phyloP scores from a whole-genome alignment of 2,888 invertebrate species.

The Thumatha senex region DNA sequence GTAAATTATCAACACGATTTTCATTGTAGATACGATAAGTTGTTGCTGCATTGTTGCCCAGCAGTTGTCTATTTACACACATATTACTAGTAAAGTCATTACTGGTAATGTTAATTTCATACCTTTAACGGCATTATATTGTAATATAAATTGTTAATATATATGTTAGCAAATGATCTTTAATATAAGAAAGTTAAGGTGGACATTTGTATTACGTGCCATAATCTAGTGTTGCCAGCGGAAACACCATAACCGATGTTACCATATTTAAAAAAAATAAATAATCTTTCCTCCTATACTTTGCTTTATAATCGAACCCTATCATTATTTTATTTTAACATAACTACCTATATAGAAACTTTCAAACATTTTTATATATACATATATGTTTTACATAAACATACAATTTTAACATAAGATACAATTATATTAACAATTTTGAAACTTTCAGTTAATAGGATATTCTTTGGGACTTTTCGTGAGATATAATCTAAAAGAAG shows the following conservation, averaged over 20 bases:
- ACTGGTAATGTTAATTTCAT: constrained; percentile 1
- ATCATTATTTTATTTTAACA: constrained; percentile 69
- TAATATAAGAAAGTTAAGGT: constrained; percentile 74
- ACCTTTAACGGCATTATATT: constrained; percentile 20
- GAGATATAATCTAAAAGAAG: too few relatives aligned
- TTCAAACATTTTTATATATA: too few relatives aligned
- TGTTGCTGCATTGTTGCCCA: constrained; percentile 19
- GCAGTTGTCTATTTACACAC: constrained; percentile 8
- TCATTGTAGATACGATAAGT: constrained; percentile 25
- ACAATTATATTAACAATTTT: too few relatives aligned
- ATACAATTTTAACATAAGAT: too few relatives aligned
- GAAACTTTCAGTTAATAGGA: too few relatives aligned
- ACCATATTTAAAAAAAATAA: constrained; percentile 65
- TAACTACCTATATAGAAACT: constrained; percentile 60
- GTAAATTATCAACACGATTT: constrained; percentile 33
- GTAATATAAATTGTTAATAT: constrained; percentile 39
- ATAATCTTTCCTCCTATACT: constrained; percentile 69
- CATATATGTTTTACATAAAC: too few relatives aligned
- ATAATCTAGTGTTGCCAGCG: constrained; percentile 77
- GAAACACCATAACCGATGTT: constrained; percentile 78
- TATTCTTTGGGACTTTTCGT: too few relatives aligned
- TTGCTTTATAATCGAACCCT: constrained; percentile 71
- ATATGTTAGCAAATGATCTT: constrained; percentile 64
- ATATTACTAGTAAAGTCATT: constrained; percentile 1
- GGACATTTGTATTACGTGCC: constrained; percentile 73